These are phyloP conservation scores for Falco concolor DNA, from an alignment of 2,797 vertebrate species.

Conservation along the genomic window DNA sequence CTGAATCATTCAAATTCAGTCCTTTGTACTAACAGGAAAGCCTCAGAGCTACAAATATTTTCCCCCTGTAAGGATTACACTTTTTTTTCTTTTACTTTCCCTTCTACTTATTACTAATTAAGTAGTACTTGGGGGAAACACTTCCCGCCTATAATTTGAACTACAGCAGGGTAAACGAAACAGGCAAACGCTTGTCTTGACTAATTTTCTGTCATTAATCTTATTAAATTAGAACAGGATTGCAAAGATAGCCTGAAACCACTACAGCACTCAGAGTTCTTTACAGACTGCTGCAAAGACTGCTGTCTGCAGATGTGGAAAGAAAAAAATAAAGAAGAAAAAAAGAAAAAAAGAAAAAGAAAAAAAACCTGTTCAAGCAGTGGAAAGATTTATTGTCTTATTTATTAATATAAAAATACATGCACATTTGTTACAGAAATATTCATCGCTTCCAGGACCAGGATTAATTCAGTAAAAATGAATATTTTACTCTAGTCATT, in stretches of 20 bases:
- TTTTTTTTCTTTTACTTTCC: conserved; percentile 47
- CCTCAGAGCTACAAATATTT: conserved; percentile 62
- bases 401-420: conserved; percentile 21
- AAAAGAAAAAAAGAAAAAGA: too few species aligned
- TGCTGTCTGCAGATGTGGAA: background rate
- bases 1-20: conserved; percentile 42
- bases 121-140: conserved; percentile 58
- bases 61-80: conserved; percentile 9
- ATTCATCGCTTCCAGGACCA: conserved; percentile 26
- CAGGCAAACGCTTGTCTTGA: conserved; percentile 67
- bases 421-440: conserved; percentile 38
- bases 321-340: background rate
- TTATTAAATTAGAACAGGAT: conserved; percentile 67
- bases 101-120: conserved; percentile 62
- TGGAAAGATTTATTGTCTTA: conserved; percentile 38
- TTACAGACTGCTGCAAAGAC: conserved; percentile 17
- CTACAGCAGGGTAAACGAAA: conserved; percentile 57
- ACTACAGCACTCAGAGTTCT: background rate
- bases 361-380: background rate
- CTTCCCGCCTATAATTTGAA: conserved; percentile 55
- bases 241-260: conserved; percentile 63
- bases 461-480: background rate
- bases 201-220: conserved; percentile 77
- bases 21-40: conserved; percentile 56
- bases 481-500: background rate